phyloP scores from a whole-genome alignment of 2,797 vertebrate species.

The Dendrocincla fuliginosa region DNA sequence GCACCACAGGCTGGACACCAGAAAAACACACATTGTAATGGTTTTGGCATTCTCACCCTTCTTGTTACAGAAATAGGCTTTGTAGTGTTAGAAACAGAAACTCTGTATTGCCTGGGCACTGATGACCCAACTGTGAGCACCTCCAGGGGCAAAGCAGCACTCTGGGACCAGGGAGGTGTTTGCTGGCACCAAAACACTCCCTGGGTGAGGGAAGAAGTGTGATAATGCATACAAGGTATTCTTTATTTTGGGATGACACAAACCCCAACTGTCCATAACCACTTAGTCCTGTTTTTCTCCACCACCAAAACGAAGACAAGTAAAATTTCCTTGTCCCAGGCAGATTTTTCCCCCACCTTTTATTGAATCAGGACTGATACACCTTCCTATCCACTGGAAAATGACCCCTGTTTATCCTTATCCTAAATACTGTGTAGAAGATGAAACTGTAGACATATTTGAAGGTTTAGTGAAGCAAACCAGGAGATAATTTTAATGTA shows the following conservation, averaged over 20 bases:
- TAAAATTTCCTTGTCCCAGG: not conserved
- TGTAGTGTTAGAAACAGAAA: not conserved
- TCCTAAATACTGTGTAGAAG: not conserved
- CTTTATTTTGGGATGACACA: not conserved
- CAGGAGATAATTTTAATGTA: not conserved
- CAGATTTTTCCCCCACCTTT: not conserved
- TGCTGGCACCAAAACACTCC: not conserved
- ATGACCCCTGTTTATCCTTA: not conserved
- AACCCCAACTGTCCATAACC: not conserved
- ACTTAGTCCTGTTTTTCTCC: not conserved
- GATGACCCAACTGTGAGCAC: not conserved
- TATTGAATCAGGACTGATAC: not conserved
- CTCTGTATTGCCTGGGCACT: not conserved
- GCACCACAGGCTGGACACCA: not conserved
- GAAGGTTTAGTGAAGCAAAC: not conserved
- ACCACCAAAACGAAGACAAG: not conserved
- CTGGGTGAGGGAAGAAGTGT: not conserved
- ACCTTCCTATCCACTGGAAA: not conserved
- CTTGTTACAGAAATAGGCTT: not conserved
- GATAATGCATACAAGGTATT: not conserved
- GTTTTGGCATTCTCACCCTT: not conserved
- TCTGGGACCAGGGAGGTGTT: accelerated
- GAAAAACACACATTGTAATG: not conserved
- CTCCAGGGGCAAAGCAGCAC: not conserved
- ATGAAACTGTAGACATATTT: not conserved